Conservation (phyloP, 2,113 vertebrate species). For the Pipa parva region DNA sequence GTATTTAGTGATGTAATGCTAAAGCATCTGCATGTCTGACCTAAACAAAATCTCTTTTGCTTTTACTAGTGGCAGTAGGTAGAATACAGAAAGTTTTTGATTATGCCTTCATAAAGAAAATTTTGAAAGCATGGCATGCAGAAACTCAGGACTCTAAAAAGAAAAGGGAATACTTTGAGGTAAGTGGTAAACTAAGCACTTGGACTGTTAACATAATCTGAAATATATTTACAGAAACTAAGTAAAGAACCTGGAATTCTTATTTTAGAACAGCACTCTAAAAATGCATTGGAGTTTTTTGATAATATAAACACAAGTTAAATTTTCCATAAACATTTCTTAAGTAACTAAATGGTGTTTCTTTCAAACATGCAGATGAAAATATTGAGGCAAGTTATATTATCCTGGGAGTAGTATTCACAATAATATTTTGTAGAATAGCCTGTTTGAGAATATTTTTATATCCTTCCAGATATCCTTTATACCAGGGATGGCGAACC, state of each 20-base stretch:
- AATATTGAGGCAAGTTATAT: too few species aligned
- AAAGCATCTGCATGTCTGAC: too few species aligned
- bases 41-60: background rate
- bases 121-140: conserved; percentile 46
- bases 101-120: conserved; percentile 25
- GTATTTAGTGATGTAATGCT: too few species aligned
- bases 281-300: conserved; percentile 29
- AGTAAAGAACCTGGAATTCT: conserved; percentile 17
- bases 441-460: too few species aligned
- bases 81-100: conserved; percentile 44
- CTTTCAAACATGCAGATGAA: too few species aligned
- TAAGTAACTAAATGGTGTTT: background rate
- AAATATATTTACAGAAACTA: conserved; percentile 13
- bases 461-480: too few species aligned
- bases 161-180: conserved; percentile 48
- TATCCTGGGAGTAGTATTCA: too few species aligned
- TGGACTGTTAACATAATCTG: conserved; percentile 16
- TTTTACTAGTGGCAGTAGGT: conserved; percentile 43
- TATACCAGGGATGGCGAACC: too few species aligned
- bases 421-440: too few species aligned
- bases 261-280: conserved; percentile 24
- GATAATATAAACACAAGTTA: conserved; percentile 21
- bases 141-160: conserved; percentile 32
- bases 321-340: conserved; percentile 38
- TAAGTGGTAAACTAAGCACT: conserved; percentile 35